Percentiles rank a stretch among this genome's conserved stretches.
These are phyloP conservation scores for Craniophora ligustri DNA, from an alignment of 2,888 invertebrate genomes.

Conservation along the genomic window DNA sequence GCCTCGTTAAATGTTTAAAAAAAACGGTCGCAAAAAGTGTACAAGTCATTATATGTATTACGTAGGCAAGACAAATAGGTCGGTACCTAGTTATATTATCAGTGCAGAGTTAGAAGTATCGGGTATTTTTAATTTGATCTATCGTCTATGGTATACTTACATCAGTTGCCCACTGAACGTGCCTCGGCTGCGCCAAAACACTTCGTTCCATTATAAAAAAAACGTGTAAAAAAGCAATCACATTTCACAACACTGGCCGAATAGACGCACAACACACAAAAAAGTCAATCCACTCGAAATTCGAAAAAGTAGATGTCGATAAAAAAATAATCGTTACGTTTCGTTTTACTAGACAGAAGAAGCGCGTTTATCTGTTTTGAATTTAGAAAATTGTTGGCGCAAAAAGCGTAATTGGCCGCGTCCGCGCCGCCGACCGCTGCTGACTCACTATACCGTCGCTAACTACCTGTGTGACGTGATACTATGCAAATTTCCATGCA, in stretches of 20 bases:
- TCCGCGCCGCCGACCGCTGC: constrained; percentile 71
- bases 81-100: neutral
- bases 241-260: constrained; percentile 74
- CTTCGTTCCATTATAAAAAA: constrained; percentile 82
- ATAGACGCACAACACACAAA: constrained; percentile 55
- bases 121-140: constrained; percentile 12
- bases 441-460: constrained; percentile 71
- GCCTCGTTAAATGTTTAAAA: no score
- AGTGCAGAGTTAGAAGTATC: constrained; percentile 1
- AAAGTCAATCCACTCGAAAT: constrained; percentile 53
- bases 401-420: constrained; percentile 76
- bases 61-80: neutral
- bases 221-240: constrained; percentile 66
- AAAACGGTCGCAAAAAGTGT: neutral
- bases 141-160: constrained; percentile 68
- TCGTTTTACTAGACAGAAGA: constrained; percentile 67
- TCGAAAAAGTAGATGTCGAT: constrained; percentile 66
- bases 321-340: constrained; percentile 75
- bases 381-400: constrained; percentile 76
- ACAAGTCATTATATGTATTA: neutral
- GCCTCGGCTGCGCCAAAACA: constrained; percentile 80
- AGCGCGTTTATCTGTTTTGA: constrained; percentile 67
- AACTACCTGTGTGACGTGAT: constrained; percentile 65
- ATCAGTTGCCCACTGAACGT: constrained; percentile 84
- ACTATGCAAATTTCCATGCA: constrained; percentile 76